Evolutionary conservation across 2,888 invertebrate species (phyloP), one percentile per base, ranked within the genome.

Genomic region (Bimastos eiseni): DNA sequence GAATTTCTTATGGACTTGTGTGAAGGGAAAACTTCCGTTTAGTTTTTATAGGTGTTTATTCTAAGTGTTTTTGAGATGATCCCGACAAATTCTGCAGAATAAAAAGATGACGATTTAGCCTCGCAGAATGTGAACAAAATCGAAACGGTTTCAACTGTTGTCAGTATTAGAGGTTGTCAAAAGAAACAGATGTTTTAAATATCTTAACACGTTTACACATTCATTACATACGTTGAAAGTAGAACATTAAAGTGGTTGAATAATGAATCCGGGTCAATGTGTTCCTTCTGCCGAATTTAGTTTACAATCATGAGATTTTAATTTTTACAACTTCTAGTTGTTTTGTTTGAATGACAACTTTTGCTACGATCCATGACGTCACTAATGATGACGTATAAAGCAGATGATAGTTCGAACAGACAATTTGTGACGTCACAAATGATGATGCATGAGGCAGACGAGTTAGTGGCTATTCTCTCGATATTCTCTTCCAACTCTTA

Each of bases 81-180:
- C n/a, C 30, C 70, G 70, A 70, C 8, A 70, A n/a, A 70, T n/a
- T 70, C 70, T 70, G 70, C 70, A n/a, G 30, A 70, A 70, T 70
- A 70, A 70, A 70, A 70, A n/a, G 30, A n/a, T 13, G 70, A 70
- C 70, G 30, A 17, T 70, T 70, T 70, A n/a, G 11, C 13, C n/a
- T 49, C 49, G 21, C 49, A 49, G 49, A 49, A 49, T 49, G 49
- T 70, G 70, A 70, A n/a, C 70, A 30, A 70, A 70, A 70, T 8
- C 70, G 70, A 70, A 70, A 55, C 55, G 24, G 55, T 55, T 55
- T 55, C 30, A 4, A 55, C 13, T 55, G 55, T 70, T 4, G 70
- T n/a, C n/a, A 70, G 70, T 70, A 70, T 70, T 70, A 30, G 70
- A 70, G 70, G 70, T n/a, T 70, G 70, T 70, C 70, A n/a, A n/a